These are phyloP conservation scores for Bothrops alternatus DNA, from an alignment of 2,797 vertebrate species.

Conservation along the genomic window DNA sequence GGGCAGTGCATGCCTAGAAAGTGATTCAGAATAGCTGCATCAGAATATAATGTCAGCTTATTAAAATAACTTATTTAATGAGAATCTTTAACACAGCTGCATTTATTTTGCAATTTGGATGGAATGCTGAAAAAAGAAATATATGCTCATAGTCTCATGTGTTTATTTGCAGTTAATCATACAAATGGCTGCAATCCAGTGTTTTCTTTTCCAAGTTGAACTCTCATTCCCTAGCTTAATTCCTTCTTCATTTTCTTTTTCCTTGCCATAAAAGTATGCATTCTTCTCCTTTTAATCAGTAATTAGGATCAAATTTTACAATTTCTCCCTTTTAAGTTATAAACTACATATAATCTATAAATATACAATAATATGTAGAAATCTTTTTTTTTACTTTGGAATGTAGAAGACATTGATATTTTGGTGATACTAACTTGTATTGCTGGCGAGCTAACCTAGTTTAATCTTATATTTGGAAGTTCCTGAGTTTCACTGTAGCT, in stretches of 20 bases:
- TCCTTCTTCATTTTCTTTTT: not conserved
- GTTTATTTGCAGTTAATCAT: not conserved
- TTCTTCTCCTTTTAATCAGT: not conserved
- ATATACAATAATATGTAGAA: not conserved
- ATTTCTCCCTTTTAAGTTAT: not conserved
- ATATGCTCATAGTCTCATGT: not conserved
- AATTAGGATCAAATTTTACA: not conserved
- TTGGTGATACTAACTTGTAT: not conserved
- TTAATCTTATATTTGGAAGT: not conserved
- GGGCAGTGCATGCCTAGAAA: not conserved
- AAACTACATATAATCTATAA: not conserved
- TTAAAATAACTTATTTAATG: not conserved
- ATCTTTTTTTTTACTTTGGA: not conserved
- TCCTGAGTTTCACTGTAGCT: not conserved
- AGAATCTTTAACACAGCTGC: not conserved
- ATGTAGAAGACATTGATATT: not conserved
- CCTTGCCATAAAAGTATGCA: not conserved
- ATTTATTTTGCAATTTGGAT: not conserved
- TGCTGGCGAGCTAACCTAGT: not conserved
- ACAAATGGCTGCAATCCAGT: not conserved
- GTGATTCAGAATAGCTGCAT: not conserved
- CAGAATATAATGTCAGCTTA: not conserved
- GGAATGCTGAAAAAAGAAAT: not conserved
- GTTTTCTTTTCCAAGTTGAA: not conserved
- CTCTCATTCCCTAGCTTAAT: not conserved